Base-by-base conservation (phyloP, 2,113 vertebrate species). In the Anarrhichthys ocellatus region DNA sequence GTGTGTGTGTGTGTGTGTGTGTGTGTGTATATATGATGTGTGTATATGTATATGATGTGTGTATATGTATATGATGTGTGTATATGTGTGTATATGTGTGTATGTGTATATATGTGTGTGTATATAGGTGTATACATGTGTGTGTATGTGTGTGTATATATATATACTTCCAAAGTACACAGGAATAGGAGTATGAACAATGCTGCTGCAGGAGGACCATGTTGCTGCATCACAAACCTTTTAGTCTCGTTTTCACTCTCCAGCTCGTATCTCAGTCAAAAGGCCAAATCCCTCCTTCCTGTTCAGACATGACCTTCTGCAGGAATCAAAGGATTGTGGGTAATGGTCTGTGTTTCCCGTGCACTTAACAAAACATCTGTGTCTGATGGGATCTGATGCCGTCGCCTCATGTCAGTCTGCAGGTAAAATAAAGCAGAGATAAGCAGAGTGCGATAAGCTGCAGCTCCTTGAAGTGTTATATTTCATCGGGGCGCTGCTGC, bases 281-380 rank as follows among this genome's bases (percentile, higher is more conserved):
- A 70, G 59, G 76, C 17, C 76, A 29, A 70, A 74, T 44, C 52
- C 66, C 59, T 59, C 4, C 50, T 72, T 48, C 22, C 46, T 83
- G 56, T 73, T 73, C 56, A 50, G 18, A 59, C 63, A 69, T 81
- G 72, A 76, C 73, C 78, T 50, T 76, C 63, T 59, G 29, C 32
- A 40, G 68, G 68, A 65, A 84, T 83, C 81, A 82, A 11, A 86
- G 78, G 72, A 78, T 87, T 67, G 75, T 83, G 82, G 69, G 76
- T 84, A 84, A 71, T 64, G 62, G 85, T 76, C 65, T 52, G 65
- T 80, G 85, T 44, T 81, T 81, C 78, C 80, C 40, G 69, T 38
- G 63, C 69, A 18, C 78, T 73, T 54, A 73, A 86, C 77, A 65
- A 46, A 58, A 61, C 50, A 27, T 56, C 82, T 58, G 34, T 22